A percentile compares a stretch with the other conserved stretches of the same genome.
phyloP scores from a whole-genome alignment of 2,797 vertebrate genomes.

The Brachyrhaphis roseni region DNA sequence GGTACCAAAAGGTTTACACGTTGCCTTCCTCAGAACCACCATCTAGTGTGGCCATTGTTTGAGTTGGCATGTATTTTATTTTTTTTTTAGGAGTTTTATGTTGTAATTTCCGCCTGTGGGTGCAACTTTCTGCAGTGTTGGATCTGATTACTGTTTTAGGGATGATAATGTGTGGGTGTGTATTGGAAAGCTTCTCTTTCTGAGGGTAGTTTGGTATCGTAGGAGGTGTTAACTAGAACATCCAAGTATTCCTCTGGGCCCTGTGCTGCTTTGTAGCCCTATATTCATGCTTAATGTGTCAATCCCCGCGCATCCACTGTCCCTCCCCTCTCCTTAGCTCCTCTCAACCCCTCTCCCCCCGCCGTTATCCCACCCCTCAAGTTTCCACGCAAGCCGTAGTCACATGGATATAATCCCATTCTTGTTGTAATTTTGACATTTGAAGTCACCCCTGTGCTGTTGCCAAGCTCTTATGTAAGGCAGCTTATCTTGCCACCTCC shows the following conservation, averaged over 20 bases:
- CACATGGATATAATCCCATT: slow-evolving; percentile 48
- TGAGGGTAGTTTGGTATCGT: slow-evolving; percentile 38
- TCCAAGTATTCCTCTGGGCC: slow-evolving; percentile 68
- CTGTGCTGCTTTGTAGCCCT: slow-evolving; percentile 79
- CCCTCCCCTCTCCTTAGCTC: slow-evolving; percentile 1
- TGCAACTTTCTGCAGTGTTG: slow-evolving; percentile 5
- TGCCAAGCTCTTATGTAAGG: slow-evolving; percentile 50
- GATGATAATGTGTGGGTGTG: slow-evolving; percentile 31
- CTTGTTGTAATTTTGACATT: slow-evolving; percentile 50
- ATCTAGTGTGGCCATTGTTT: neutral
- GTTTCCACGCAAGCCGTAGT: slow-evolving; percentile 25
- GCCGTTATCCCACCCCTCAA: slow-evolving; percentile 5
- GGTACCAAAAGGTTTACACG: neutral
- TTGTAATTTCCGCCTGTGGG: neutral
- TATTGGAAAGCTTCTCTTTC: slow-evolving; percentile 33
- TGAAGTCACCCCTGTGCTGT: slow-evolving; percentile 47
- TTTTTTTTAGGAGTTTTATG: slow-evolving; percentile 2
- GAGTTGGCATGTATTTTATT: neutral
- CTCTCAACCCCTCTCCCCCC: neutral
- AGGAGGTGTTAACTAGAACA: slow-evolving; percentile 69
- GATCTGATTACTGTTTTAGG: neutral
- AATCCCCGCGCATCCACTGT: slow-evolving; percentile 39
- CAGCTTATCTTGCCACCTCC: slow-evolving; percentile 34
- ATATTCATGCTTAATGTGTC: slow-evolving; percentile 72
- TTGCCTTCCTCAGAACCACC: neutral